Percentiles rank a stretch among this genome's conserved stretches.
These are phyloP conservation scores for Siniperca obscura DNA, from an alignment of 2,797 vertebrate species.

Conservation along the genomic window DNA sequence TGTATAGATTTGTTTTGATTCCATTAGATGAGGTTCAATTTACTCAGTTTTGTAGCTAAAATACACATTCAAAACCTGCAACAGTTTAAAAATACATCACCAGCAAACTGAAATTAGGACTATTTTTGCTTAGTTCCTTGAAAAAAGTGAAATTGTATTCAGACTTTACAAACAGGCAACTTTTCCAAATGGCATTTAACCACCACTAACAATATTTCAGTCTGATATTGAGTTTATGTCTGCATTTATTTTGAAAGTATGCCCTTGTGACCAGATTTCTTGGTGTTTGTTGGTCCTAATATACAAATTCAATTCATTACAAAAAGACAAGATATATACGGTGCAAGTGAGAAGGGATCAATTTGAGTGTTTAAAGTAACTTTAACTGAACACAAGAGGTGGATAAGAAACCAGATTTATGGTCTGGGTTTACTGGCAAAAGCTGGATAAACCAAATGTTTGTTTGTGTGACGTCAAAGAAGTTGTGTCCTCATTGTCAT, in stretches of 20 bases:
- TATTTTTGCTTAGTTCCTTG: background rate
- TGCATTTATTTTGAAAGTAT: slow-evolving; percentile 12
- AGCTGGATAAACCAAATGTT: background rate
- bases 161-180: background rate
- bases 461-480: background rate
- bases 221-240: background rate
- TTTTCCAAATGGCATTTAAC: background rate
- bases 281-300: background rate
- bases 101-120: background rate
- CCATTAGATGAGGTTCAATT: background rate
- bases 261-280: background rate
- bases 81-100: background rate
- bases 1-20: background rate
- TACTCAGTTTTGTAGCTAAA: background rate
- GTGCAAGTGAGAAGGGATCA: background rate
- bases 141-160: background rate
- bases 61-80: background rate
- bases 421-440: background rate
- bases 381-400: background rate
- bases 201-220: background rate
- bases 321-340: background rate
- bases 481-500: fast-evolving
- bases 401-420: background rate
- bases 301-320: background rate
- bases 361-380: background rate